phyloP scores from a whole-genome alignment of 2,113 vertebrate species.

The Fukomys damarensis region DNA sequence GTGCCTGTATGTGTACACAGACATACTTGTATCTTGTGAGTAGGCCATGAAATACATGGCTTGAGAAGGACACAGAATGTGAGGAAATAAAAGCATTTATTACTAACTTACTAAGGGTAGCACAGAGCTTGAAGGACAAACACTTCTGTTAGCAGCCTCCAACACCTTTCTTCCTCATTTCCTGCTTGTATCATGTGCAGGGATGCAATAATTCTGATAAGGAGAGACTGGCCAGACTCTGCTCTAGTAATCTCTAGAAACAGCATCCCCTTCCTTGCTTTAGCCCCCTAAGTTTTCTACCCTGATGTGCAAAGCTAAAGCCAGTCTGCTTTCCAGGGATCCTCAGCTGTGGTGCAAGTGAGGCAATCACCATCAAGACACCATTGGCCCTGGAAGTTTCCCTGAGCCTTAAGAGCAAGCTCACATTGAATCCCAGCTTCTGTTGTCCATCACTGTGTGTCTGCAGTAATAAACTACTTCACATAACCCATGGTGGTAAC shows the following conservation, averaged over 20 bases:
- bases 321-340: fast-evolving
- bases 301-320: background rate
- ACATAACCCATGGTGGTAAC: background rate
- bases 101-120: background rate
- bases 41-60: background rate
- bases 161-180: background rate
- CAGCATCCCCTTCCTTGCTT: background rate
- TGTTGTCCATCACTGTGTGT: background rate
- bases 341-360: background rate
- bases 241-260: background rate
- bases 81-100: background rate
- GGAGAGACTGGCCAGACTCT: background rate
- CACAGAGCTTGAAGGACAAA: background rate
- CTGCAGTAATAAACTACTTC: background rate
- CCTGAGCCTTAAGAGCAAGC: background rate
- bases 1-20: background rate
- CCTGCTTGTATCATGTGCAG: background rate
- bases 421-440: background rate
- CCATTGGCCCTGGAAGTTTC: fast-evolving
- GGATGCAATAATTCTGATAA: background rate
- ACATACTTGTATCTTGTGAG: background rate
- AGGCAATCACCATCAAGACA: background rate
- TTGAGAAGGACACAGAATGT: background rate
- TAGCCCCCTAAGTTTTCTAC: background rate
- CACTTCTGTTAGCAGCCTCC: too few species aligned